Evolutionary conservation across 2,797 vertebrate genomes (phyloP), one percentile per base, ranked within the genome.

Genomic region (Urosaurus nigricauda): DNA sequence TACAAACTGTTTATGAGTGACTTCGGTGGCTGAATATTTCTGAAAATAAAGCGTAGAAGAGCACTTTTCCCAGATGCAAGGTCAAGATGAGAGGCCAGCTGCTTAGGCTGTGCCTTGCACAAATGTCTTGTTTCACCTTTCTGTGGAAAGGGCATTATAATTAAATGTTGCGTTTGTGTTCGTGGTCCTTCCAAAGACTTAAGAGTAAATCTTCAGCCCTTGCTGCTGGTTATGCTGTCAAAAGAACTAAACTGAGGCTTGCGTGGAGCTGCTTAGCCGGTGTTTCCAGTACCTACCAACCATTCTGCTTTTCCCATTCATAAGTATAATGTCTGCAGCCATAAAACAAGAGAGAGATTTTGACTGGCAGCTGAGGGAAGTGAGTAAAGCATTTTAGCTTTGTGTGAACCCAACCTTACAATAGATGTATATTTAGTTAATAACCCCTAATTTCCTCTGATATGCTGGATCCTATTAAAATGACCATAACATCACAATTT

Each of bases 1-100:
- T 95, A 90, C 93, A 92, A 84, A 85, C 89, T 85, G 80, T 90
- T 90, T 93, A 90, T 71, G 86, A 90, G 89, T 89, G 88, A 58
- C 92, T 92, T 91, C 87, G 84, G 74, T 82, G 84, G 89, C 53
- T 92, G 90, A 89, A 70, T 90, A 90, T 94, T 90, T 87, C 87
- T 68, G 93, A 88, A 92, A 91, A 80, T 32, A 51, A 91, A 87
- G 88, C 81, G 83, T 84, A 83, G 43, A 88, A 85, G 78, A 63
- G 70, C 43, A 82, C n/a, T 91, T 90, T 92, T 85, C 80, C 73
- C 80, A 0, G 0, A 91, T 35, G 89, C 74, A 87, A 90, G 92
- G 86, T 91, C 91, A 88, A 91, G 86, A 9, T 58, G 51, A 70
- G 87, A 78, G 47, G 51, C 60, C 81, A 87, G 60, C 51, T 13